Base-by-base conservation (phyloP, 2,888 invertebrate genomes). In the Cheiracanthium punctorium region DNA sequence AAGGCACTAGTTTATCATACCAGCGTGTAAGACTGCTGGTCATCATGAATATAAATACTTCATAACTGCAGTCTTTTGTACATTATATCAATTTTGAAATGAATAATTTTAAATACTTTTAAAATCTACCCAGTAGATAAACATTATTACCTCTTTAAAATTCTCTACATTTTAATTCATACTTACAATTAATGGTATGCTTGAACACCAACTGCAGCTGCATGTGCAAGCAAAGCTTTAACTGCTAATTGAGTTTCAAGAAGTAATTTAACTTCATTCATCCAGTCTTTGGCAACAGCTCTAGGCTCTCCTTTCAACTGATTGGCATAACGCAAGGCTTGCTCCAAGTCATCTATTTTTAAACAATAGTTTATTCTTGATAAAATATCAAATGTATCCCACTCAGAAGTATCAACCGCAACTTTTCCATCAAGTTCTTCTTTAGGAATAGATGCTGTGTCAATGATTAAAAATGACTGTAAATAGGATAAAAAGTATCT, bases 211-310 rank as follows among this genome's bases (percentile, higher is more conserved):
- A 89, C 94, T 0, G 97, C 95, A 0, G 96, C 95, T 4, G 97
- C 97, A 91, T 97, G 96, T 0, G 98, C 96, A 91, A 98, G 93
- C 33, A 99, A 93, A 0, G 96, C 96, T 90, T 96, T 95, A 12
- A 97, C 96, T 14, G 97, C 97, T 92, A 97, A 97, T 91, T 95
- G 94, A 12, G 97, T 96, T 92, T 98, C 98, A 89, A 98, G 93
- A 89, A 96, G 94, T 73, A 96, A 93, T 79, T 95, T 94, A 0
- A 96, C 94, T 90, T 97, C 97, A 80, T 95, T 94, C 91, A 96
- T 94, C 98, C 98, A 99, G 89, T 96, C 95, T 64, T 93, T 92
- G 0, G 98, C 96, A 0, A 98, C 95, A 76, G 94, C 94, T 1
- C 95, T 93, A 0, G 99, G 95, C 43, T 97, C 97, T n/a, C 98